A percentile compares a stretch with the other conserved stretches of the same genome.
Evolutionary conservation across 2,888 invertebrate genomes (phyloP).

Genomic region (Cinara cedri): DNA sequence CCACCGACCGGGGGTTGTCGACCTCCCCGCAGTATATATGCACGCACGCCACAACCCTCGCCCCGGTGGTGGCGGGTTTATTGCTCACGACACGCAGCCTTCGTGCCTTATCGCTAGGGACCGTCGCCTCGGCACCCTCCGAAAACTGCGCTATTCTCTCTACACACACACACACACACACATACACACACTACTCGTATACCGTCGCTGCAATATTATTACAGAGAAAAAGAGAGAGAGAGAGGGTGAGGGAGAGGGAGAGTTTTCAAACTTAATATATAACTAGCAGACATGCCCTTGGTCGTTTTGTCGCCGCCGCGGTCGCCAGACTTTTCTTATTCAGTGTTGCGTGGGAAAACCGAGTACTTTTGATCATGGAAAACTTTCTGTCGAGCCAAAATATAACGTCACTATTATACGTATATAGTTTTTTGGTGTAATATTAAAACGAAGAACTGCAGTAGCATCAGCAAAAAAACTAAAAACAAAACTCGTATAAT

Average conservation of each 20-base stretch:
- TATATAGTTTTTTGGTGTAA: too few species aligned
- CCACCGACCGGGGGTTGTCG: constrained; percentile 43
- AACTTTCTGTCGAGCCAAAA: too few species aligned
- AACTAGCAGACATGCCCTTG: not conserved
- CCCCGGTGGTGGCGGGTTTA: constrained; percentile 8
- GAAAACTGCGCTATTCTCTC: not conserved
- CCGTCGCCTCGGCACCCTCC: constrained; percentile 37
- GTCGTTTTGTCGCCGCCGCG: not conserved
- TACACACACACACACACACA: not conserved
- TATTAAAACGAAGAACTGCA: too few species aligned
- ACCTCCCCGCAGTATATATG: constrained; percentile 29
- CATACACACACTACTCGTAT: not conserved
- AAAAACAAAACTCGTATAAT: too few species aligned
- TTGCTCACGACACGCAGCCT: constrained; percentile 50
- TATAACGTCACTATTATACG: too few species aligned
- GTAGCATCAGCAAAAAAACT: too few species aligned
- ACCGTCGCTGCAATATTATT: not conserved
- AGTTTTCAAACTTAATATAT: constrained; percentile 13
- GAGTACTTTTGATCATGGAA: too few species aligned
- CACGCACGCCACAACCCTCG: constrained; percentile 32
- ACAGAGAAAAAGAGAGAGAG: not conserved
- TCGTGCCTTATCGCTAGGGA: constrained; percentile 55
- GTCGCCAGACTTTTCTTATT: not conserved
- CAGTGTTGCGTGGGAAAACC: not conserved
- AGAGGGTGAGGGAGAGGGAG: too few species aligned